A percentile compares a stretch with the other conserved stretches of the same genome.
Conservation (phyloP, 2,113 vertebrate species). For the Daubentonia madagascariensis region DNA sequence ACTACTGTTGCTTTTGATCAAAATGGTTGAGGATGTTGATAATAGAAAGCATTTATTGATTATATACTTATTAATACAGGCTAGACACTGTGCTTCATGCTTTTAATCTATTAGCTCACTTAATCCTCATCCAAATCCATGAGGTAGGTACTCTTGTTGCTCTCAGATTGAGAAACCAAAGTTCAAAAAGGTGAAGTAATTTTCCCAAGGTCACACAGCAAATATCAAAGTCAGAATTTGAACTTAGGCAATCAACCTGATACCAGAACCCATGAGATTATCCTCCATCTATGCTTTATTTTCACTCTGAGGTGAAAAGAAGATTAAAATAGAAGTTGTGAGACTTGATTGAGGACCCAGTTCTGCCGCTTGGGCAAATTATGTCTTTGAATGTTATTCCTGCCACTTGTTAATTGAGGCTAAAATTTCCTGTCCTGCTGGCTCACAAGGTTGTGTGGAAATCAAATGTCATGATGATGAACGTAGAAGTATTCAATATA, state of each 20-base stretch:
- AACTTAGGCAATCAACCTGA: background rate
- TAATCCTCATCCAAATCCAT: background rate
- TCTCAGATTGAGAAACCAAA: background rate
- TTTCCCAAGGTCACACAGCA: background rate
- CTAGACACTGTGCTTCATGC: background rate
- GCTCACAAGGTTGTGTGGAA: background rate
- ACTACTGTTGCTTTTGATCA: background rate
- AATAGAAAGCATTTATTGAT: background rate
- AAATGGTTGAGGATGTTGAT: background rate
- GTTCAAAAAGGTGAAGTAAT: background rate
- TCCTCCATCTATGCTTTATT: background rate
- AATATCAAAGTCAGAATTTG: background rate
- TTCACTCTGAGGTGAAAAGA: background rate
- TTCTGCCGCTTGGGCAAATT: background rate
- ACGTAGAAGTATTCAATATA: background rate
- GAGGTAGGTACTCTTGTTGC: background rate
- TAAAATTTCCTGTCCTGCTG: background rate
- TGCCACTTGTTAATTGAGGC: background rate
- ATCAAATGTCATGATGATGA: background rate
- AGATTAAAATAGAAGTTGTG: background rate
- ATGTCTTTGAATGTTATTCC: background rate
- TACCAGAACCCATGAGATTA: background rate
- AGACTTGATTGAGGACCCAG: background rate
- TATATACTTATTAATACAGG: background rate
- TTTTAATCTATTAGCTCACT: background rate